Conservation (phyloP, 1,140 invertebrate genomes). For the Copidosoma floridanum region DNA sequence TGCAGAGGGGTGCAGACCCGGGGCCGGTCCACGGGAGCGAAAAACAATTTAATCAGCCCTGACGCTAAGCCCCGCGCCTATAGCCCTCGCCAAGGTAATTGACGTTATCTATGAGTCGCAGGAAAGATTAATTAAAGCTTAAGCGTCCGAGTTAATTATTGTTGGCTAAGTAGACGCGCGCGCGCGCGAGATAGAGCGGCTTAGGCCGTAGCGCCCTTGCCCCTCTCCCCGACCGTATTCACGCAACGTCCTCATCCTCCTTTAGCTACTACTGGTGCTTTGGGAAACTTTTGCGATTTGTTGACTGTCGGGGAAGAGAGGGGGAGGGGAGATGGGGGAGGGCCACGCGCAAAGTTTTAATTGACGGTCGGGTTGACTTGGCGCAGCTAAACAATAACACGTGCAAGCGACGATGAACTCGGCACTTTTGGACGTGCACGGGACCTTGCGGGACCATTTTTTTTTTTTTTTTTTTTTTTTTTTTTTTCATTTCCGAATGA, state of each 20-base stretch:
- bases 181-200: neutral
- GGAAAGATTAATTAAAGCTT: slow-evolving; percentile 32
- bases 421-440: too few species aligned
- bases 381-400: too few species aligned
- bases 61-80: slow-evolving; percentile 7
- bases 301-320: slow-evolving; percentile 28
- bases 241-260: neutral
- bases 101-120: slow-evolving; percentile 24
- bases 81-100: slow-evolving; percentile 14
- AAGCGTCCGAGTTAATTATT: slow-evolving; percentile 32
- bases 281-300: slow-evolving; percentile 34
- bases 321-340: too few species aligned
- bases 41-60: slow-evolving; percentile 13
- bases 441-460: too few species aligned
- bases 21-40: neutral
- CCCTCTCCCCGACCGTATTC: neutral
- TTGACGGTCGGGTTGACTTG: slow-evolving; percentile 33
- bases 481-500: too few species aligned
- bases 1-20: too few species aligned
- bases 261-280: neutral
- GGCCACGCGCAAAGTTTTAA: slow-evolving; percentile 38
- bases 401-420: too few species aligned
- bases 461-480: too few species aligned
- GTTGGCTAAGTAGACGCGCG: slow-evolving; percentile 21
- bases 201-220: neutral